A percentile compares a stretch with the other conserved stretches of the same genome.
These are phyloP conservation scores for Capitella teleta DNA, from an alignment of 1,140 invertebrate species.

Conservation along the genomic window DNA sequence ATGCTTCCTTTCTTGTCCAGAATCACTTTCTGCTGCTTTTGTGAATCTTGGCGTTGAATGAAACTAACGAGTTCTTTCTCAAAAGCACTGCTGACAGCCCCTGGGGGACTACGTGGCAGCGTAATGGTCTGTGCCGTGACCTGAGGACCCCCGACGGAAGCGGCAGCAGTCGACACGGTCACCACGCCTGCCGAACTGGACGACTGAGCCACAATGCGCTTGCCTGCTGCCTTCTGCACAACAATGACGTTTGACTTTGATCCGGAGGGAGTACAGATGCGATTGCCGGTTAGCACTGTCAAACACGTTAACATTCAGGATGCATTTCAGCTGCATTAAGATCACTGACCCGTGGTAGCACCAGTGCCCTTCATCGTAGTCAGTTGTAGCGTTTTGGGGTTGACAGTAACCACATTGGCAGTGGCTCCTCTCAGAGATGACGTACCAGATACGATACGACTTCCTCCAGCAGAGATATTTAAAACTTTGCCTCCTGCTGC, in stretches of 20 bases:
- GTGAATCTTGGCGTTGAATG: constrained; percentile 30
- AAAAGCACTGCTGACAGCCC: constrained; percentile 26
- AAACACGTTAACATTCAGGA: not conserved
- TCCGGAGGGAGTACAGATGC: constrained; percentile 8
- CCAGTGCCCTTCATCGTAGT: constrained; percentile 33
- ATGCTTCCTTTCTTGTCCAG: not conserved
- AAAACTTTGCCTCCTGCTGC: too few relatives aligned
- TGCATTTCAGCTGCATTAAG: not conserved
- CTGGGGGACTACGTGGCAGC: constrained; percentile 1
- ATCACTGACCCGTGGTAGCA: not conserved
- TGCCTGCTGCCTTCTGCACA: constrained; percentile 36
- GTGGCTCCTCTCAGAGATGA: constrained; percentile 10
- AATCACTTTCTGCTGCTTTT: constrained; percentile 16
- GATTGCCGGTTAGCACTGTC: not conserved
- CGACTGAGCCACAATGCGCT: not conserved
- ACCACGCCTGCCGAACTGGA: not conserved
- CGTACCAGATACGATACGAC: not conserved
- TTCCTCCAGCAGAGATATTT: too few relatives aligned
- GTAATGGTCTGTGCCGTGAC: too few relatives aligned
- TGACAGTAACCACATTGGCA: constrained; percentile 35
- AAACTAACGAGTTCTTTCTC: constrained; percentile 37
- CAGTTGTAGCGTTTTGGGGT: constrained; percentile 38
- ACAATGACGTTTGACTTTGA: constrained; percentile 43
- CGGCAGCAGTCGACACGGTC: too few relatives aligned
- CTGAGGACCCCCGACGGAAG: too few relatives aligned